phyloP scores from a whole-genome alignment of 2,797 vertebrate genomes.

The Ctenopoma multispine region DNA sequence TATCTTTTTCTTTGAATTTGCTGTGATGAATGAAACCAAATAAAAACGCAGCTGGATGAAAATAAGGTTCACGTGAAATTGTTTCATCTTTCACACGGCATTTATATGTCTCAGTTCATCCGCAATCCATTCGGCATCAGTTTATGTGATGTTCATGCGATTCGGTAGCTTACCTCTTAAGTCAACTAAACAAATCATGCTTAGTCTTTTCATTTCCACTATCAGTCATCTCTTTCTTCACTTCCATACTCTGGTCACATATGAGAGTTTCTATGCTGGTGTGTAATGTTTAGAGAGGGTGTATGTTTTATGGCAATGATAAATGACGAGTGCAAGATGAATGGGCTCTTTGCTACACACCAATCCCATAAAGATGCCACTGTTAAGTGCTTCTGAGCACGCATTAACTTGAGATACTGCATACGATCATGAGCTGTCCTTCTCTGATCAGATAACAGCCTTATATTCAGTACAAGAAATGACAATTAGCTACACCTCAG shows the following conservation, averaged over 20 bases:
- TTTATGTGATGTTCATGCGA: background rate
- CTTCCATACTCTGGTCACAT: slow-evolving; percentile 33
- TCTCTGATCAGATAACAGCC: background rate
- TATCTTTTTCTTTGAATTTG: slow-evolving; percentile 3
- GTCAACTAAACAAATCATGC: slow-evolving; percentile 3
- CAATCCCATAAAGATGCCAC: slow-evolving; percentile 18
- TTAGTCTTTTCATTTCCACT: slow-evolving; percentile 4
- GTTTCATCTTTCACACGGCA: background rate
- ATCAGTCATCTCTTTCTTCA: background rate
- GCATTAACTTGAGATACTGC: slow-evolving; percentile 8
- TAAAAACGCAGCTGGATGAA: slow-evolving; percentile 1
- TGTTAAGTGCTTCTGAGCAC: slow-evolving; percentile 1
- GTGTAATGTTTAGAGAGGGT: background rate
- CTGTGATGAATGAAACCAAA: slow-evolving; percentile 1
- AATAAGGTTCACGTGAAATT: background rate
- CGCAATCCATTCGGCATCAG: background rate
- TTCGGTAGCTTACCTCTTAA: slow-evolving; percentile 10
- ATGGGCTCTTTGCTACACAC: slow-evolving; percentile 23
- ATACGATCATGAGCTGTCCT: background rate
- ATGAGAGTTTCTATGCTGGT: background rate
- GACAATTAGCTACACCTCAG: background rate
- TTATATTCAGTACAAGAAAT: background rate
- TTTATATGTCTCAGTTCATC: background rate
- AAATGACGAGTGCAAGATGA: slow-evolving; percentile 38
- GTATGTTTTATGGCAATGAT: slow-evolving; percentile 27